Percentiles rank a stretch among this genome's conserved stretches.
phyloP scores from a whole-genome alignment of 2,888 invertebrate species.

The Cyrtodaria siliqua region DNA sequence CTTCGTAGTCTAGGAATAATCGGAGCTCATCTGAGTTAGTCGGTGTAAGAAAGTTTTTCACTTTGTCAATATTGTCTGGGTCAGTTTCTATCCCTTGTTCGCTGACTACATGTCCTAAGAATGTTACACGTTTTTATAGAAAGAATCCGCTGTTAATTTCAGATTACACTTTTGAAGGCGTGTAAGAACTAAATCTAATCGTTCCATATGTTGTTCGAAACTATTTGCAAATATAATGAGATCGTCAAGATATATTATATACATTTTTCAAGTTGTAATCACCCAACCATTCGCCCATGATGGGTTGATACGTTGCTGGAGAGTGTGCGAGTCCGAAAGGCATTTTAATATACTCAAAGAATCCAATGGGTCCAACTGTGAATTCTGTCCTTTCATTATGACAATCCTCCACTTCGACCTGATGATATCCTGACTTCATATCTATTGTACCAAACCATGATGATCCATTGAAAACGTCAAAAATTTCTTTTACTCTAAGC shows the following conservation, averaged over 20 bases:
- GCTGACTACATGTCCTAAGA: constrained; percentile 31
- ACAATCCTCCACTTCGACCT: no score
- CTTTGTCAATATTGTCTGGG: constrained; percentile 22
- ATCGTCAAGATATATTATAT: constrained; percentile 19
- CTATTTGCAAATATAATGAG: constrained; percentile 8
- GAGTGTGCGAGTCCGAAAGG: no score
- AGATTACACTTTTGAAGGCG: constrained; percentile 3
- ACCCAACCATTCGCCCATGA: constrained; percentile 20
- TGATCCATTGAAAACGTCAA: no score
- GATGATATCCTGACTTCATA: no score
- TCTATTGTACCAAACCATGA: no score
- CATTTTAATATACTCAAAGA: no score
- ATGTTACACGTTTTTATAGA: constrained; percentile 6
- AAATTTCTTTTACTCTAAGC: no score
- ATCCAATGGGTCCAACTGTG: no score
- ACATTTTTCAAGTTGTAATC: constrained; percentile 11
- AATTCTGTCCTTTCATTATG: no score
- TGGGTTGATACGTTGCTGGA: constrained; percentile 2
- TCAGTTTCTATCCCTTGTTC: constrained; percentile 21
- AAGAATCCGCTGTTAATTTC: constrained; percentile 14
- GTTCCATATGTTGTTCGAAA: constrained; percentile 24
- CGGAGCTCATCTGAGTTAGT: constrained; percentile 16
- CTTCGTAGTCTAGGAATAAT: constrained; percentile 10
- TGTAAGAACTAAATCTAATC: not conserved
- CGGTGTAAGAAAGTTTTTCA: constrained; percentile 14